Conservation (phyloP, 1,140 invertebrate species). For the Saccostrea cuccullata region DNA sequence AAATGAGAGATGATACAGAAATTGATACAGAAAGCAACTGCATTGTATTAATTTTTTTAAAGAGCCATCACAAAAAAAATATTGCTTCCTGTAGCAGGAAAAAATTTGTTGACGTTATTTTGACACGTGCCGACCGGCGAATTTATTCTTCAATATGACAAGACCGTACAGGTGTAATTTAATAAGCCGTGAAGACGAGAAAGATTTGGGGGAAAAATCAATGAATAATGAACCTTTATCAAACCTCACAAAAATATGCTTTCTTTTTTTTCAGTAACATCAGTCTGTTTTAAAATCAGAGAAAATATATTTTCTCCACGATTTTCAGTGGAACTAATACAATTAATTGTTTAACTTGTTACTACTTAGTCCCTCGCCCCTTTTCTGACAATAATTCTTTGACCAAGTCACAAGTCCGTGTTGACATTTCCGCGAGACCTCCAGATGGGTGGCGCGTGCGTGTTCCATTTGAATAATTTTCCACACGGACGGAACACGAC, state of each 20-base stretch:
- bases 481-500: not conserved
- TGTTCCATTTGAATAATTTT: slow-evolving; percentile 17
- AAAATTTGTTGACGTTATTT: not conserved
- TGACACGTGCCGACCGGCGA: slow-evolving; percentile 4
- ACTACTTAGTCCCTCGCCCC: not conserved
- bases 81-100: not conserved
- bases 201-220: not conserved
- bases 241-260: not conserved
- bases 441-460: slow-evolving; percentile 27
- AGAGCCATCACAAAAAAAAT: not conserved
- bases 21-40: not conserved
- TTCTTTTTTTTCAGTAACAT: not conserved
- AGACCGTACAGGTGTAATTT: slow-evolving; percentile 19
- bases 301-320: not conserved
- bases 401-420: not conserved
- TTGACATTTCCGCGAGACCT: slow-evolving; percentile 26
- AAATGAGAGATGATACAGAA: not conserved
- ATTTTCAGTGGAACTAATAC: not conserved
- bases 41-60: not conserved
- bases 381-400: not conserved
- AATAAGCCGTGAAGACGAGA: slow-evolving; percentile 8
- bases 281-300: not conserved
- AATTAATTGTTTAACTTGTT: not conserved
- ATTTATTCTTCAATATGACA: not conserved
- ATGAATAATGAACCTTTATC: not conserved